Base-by-base conservation (phyloP, 2,113 vertebrate species). In the Opisthocomus hoazin region DNA sequence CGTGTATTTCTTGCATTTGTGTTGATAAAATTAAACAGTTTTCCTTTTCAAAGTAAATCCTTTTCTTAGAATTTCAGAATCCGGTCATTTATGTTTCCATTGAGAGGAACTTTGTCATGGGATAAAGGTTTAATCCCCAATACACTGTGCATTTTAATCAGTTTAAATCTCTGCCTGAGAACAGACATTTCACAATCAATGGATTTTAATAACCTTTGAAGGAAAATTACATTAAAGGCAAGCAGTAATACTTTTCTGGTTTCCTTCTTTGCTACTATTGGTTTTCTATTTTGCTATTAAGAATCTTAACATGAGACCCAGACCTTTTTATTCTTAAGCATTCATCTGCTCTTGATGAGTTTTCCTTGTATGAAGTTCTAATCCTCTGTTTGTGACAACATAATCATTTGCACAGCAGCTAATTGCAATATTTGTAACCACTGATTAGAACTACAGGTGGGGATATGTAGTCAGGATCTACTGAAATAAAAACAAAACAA, bases 341-440 rank as follows among this genome's bases (percentile, higher is more conserved):
- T 93, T 97, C 94, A 90, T 94, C 64, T 76, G 57, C 53, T 89
- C 53, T 87, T 87, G 87, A 78, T 93, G 53, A 75, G 95, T 93
- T 84, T 92, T 84, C 68, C 73, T 83, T 5, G 2, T 61, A 82
- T 34, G 66, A 84, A 97, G 48, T 75, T 95, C 79, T 97, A 97
- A 97, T 97, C 94, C 90, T 97, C 86, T 95, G 58, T 97, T 98
- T 96, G 90, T 96, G 95, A 98, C 96, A 98, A 97, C 71, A 92
- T 96, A 97, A 97, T 97, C 22, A 97, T 97, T 97, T 96, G 90
- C 89, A 92, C 79, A 93, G 96, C 89, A 97, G 95, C 91, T 92
- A 90, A 95, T 95, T 97, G 89, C 84, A 94, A 68, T 94, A 93
- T 94, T 95, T 91, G 86, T 97, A 97, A 97, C 84, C 63, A 61